Evolutionary conservation across 2,797 vertebrate species (phyloP).

Genomic region (Cetoscarus ocellatus): DNA sequence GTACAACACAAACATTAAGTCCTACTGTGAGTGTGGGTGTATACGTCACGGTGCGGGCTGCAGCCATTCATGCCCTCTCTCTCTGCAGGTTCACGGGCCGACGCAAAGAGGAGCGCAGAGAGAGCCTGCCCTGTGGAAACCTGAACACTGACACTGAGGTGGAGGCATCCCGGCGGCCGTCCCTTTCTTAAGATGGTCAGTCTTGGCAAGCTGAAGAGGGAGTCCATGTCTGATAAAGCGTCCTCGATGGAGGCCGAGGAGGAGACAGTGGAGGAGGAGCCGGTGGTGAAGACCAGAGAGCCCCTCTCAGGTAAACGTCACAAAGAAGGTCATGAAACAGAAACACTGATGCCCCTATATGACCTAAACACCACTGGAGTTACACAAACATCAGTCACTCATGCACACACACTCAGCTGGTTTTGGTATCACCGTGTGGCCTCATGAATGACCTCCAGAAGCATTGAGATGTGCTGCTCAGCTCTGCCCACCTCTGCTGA

Average conservation of each 20-base stretch:
- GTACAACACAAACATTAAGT: constrained; percentile 4
- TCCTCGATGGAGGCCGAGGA: constrained; percentile 83
- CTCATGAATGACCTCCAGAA: too few species aligned
- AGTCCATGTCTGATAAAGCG: constrained; percentile 86
- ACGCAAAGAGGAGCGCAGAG: constrained; percentile 83
- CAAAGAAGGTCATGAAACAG: too few species aligned
- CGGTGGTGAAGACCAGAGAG: constrained; percentile 81
- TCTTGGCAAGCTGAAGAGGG: constrained; percentile 84
- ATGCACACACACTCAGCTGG: too few species aligned
- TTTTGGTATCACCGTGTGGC: too few species aligned
- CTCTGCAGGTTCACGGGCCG: constrained; percentile 81
- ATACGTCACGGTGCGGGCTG: neutral
- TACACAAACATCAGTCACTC: too few species aligned
- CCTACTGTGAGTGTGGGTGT: neutral
- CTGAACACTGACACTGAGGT: constrained; percentile 69
- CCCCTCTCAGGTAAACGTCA: constrained; percentile 83
- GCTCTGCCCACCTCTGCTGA: too few species aligned
- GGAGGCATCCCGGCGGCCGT: constrained; percentile 81
- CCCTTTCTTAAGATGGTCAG: constrained; percentile 89
- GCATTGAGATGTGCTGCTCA: too few species aligned
- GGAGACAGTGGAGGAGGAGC: constrained; percentile 80
- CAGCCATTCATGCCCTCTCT: constrained; percentile 11
- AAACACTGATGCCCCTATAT: too few species aligned
- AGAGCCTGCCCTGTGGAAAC: constrained; percentile 84
- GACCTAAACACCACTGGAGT: too few species aligned